Percentiles rank a stretch among this genome's conserved stretches.
Evolutionary conservation across 53 echinoderm and acorn worm species (phyloP).

Genomic region (Paelopatides confundens): DNA sequence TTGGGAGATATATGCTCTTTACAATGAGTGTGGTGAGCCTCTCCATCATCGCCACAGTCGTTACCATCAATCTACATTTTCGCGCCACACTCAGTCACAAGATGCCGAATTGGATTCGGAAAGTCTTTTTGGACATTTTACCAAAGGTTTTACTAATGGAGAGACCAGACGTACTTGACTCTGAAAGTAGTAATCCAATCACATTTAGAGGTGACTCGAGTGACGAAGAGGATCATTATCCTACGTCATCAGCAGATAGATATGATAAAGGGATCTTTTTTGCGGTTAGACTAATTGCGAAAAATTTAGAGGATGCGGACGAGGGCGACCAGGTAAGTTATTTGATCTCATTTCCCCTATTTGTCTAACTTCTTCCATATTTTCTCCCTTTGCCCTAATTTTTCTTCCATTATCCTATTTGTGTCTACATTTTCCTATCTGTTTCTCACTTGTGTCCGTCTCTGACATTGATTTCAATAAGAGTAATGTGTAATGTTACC

Average conservation of each 20-base stretch:
- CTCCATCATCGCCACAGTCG: slow-evolving; percentile 90
- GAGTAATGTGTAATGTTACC: no score
- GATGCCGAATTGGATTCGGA: slow-evolving; percentile 80
- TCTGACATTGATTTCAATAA: no score
- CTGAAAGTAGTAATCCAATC: slow-evolving; percentile 48
- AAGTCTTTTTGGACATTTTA: slow-evolving; percentile 72
- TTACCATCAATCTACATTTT: slow-evolving; percentile 92
- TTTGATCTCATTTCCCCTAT: no score
- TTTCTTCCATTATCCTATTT: no score
- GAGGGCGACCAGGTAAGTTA: slow-evolving; percentile 74
- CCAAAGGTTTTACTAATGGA: slow-evolving; percentile 82
- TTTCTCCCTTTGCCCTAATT: no score
- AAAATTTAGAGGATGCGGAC: slow-evolving; percentile 70
- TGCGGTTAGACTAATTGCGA: slow-evolving; percentile 63
- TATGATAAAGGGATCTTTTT: slow-evolving; percentile 70
- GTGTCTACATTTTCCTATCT: no score
- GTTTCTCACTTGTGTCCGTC: no score
- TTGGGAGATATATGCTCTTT: slow-evolving; percentile 96
- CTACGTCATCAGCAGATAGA: background rate
- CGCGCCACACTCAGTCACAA: slow-evolving; percentile 82
- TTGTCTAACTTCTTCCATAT: no score
- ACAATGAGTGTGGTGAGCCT: slow-evolving; percentile 85
- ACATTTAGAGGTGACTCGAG: slow-evolving; percentile 63
- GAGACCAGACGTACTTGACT: slow-evolving; percentile 74
- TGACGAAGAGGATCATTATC: slow-evolving; percentile 44